phyloP scores from a whole-genome alignment of 1,140 invertebrate genomes.

The Nebria ingens region DNA sequence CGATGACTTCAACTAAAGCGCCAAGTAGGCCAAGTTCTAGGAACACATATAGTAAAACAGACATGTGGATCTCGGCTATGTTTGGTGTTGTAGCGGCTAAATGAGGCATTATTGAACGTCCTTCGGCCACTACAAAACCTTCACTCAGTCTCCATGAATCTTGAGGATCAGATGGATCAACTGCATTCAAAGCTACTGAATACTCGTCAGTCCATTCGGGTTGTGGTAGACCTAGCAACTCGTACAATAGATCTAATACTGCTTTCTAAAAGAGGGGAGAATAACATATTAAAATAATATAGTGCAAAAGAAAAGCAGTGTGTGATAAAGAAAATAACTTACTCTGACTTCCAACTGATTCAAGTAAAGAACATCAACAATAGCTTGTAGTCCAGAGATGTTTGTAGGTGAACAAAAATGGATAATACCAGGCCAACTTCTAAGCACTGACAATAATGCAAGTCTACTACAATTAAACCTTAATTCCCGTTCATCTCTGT shows the following conservation, averaged over 20 bases:
- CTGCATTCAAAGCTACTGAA: slow-evolving; percentile 69
- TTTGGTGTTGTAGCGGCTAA: slow-evolving; percentile 75
- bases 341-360: slow-evolving; percentile 81
- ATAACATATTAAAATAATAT: slow-evolving; percentile 10
- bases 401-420: slow-evolving; percentile 72
- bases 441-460: slow-evolving; percentile 71
- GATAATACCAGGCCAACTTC: slow-evolving; percentile 82
- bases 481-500: slow-evolving; percentile 69
- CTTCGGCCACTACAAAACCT: slow-evolving; percentile 87
- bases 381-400: slow-evolving; percentile 62
- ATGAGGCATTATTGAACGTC: slow-evolving; percentile 68
- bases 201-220: slow-evolving; percentile 90
- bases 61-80: slow-evolving; percentile 80
- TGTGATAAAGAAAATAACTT: slow-evolving; percentile 32
- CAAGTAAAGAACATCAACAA: slow-evolving; percentile 79
- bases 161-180: slow-evolving; percentile 71
- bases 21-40: slow-evolving; percentile 76
- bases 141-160: slow-evolving; percentile 81
- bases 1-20: slow-evolving; percentile 84
- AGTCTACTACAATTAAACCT: slow-evolving; percentile 73
- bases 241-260: slow-evolving; percentile 82
- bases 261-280: slow-evolving; percentile 56
- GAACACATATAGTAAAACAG: slow-evolving; percentile 80
- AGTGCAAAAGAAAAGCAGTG: not conserved
- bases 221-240: slow-evolving; percentile 71